Percentiles rank a stretch among this genome's conserved stretches.
phyloP scores from a whole-genome alignment of 2,113 vertebrate genomes.

The Cisticola juncidis region DNA sequence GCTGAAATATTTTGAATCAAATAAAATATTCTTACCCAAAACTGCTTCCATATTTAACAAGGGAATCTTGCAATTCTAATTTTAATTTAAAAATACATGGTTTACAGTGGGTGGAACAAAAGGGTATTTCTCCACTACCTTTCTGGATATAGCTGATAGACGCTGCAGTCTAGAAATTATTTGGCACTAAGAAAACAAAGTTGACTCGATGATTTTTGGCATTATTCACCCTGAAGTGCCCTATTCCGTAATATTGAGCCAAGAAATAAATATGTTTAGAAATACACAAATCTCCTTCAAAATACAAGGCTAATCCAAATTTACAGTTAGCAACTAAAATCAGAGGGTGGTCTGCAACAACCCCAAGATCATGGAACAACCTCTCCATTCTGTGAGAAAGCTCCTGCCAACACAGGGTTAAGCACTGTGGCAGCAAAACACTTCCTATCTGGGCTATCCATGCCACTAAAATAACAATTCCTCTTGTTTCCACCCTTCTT shows the following conservation, averaged over 20 bases:
- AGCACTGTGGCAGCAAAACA: not conserved
- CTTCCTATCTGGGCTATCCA: not conserved
- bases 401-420: not conserved
- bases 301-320: not conserved
- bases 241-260: accelerated
- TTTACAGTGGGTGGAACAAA: not conserved
- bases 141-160: not conserved
- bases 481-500: not conserved
- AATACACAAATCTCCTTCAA: not conserved
- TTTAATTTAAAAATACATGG: not conserved
- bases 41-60: not conserved
- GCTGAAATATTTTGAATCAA: not conserved
- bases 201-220: not conserved
- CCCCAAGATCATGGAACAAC: not conserved
- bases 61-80: not conserved
- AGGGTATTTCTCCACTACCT: not conserved
- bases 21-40: not conserved
- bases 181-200: not conserved
- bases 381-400: not conserved
- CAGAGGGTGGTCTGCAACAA: not conserved
- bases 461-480: slow-evolving; percentile 43
- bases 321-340: not conserved
- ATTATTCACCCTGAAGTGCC: not conserved
- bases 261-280: not conserved
- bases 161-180: not conserved